phyloP scores from a whole-genome alignment of 2,888 invertebrate species.

The Marasmarcha lunaedactyla region DNA sequence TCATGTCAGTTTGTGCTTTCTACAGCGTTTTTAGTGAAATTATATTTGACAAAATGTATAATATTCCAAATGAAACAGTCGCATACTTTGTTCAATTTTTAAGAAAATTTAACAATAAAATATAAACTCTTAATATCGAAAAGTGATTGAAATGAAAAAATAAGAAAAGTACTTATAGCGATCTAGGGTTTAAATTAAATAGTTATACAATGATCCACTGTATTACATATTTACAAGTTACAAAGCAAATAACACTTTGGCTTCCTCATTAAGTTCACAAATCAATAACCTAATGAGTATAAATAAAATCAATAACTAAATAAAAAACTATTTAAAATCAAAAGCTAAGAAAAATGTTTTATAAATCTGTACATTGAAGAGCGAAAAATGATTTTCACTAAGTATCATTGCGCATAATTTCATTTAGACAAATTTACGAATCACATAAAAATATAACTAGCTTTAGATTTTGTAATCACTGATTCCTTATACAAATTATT shows the following conservation, averaged over 20 bases:
- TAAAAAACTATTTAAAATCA: neutral
- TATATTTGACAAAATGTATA: slow-evolving; percentile 12
- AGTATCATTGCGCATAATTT: too few species aligned
- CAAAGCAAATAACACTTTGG: slow-evolving; percentile 51
- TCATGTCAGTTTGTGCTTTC: neutral
- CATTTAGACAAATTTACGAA: too few species aligned
- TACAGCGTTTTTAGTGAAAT: slow-evolving; percentile 13
- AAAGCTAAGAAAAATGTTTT: too few species aligned
- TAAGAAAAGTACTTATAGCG: slow-evolving; percentile 37
- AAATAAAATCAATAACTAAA: slow-evolving; percentile 25
- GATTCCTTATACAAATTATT: neutral
- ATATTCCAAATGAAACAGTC: neutral
- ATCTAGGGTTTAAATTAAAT: slow-evolving; percentile 46
- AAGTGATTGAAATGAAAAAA: slow-evolving; percentile 50
- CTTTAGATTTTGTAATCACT: too few species aligned
- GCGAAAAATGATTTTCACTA: neutral
- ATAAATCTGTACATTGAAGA: too few species aligned
- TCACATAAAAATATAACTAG: too few species aligned
- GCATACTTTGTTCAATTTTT: slow-evolving; percentile 4
- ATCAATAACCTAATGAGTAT: slow-evolving; percentile 43
- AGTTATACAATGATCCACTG: slow-evolving; percentile 35
- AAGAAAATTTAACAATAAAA: slow-evolving; percentile 19
- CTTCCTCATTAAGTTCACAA: slow-evolving; percentile 33
- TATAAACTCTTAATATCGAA: slow-evolving; percentile 28
- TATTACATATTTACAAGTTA: slow-evolving; percentile 50